A percentile compares a stretch with the other conserved stretches of the same genome.
These are phyloP conservation scores for Odontothrips loti DNA, from an alignment of 2,888 invertebrate genomes.

Conservation along the genomic window DNA sequence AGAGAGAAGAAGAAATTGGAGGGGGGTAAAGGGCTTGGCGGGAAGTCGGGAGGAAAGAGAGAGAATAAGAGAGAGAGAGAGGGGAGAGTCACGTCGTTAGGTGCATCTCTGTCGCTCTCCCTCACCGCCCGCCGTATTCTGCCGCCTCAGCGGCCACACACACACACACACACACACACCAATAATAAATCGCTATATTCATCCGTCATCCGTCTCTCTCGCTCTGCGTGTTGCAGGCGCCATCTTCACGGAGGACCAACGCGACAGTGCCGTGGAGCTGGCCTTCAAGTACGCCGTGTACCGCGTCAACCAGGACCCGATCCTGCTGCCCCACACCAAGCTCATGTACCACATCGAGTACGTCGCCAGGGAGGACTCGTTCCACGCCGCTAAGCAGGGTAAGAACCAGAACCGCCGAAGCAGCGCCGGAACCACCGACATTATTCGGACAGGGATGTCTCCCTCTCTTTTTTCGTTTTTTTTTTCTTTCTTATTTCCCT, in stretches of 20 bases:
- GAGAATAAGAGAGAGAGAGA: too few relatives aligned
- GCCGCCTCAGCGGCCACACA: too few relatives aligned
- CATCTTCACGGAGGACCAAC: slow-evolving; percentile 68
- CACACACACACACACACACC: too few relatives aligned
- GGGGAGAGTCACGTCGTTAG: too few relatives aligned
- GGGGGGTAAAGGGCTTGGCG: too few relatives aligned
- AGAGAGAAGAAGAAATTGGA: too few relatives aligned
- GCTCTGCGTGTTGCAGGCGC: slow-evolving; percentile 57
- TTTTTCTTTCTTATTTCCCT: too few relatives aligned
- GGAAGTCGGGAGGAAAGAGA: too few relatives aligned
- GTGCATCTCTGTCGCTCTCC: too few relatives aligned
- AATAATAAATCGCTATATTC: too few relatives aligned
- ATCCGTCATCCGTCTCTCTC: background rate
- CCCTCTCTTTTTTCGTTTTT: background rate
- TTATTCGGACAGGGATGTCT: background rate
- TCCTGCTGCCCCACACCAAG: slow-evolving; percentile 66
- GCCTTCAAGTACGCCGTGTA: slow-evolving; percentile 78
- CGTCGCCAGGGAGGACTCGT: slow-evolving; percentile 69
- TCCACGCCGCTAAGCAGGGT: slow-evolving; percentile 74
- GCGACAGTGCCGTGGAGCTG: slow-evolving; percentile 64
- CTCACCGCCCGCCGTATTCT: too few relatives aligned
- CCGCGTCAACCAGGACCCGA: slow-evolving; percentile 68
- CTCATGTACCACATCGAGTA: slow-evolving; percentile 71
- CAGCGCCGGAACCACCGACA: background rate
- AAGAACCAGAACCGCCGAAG: slow-evolving; percentile 29